These are phyloP conservation scores for Arenicola marina DNA, from an alignment of 2,888 invertebrate genomes.

Conservation along the genomic window DNA sequence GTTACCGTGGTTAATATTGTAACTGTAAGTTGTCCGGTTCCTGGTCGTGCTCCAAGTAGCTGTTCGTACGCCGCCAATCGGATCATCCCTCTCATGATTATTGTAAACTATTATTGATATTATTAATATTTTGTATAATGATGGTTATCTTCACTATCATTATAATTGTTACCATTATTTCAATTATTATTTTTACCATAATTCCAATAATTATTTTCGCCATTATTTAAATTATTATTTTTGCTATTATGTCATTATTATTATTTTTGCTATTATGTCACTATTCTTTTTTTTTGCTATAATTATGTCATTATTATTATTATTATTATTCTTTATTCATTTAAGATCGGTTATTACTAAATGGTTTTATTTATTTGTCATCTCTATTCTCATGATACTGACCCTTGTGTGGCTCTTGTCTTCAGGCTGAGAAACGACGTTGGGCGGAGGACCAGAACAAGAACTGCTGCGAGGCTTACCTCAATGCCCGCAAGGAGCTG, in stretches of 20 bases:
- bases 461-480: constrained; percentile 93
- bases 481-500: constrained; percentile 92
- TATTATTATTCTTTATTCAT: background rate
- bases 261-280: background rate
- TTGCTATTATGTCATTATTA: no score
- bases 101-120: no score
- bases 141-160: no score
- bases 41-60: background rate
- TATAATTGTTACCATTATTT: no score
- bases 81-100: no score
- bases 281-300: background rate
- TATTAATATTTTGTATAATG: no score
- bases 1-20: no score
- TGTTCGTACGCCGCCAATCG: no score
- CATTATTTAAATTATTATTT: no score
- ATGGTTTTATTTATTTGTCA: background rate
- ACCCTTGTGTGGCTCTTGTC: background rate
- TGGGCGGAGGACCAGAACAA: constrained; percentile 93
- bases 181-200: no score
- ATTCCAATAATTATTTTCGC: no score
- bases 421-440: constrained; percentile 27
- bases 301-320: background rate
- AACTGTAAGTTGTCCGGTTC: no score
- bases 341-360: background rate
- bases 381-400: background rate